Evolutionary conservation across 2,888 invertebrate species (phyloP).

Genomic region (Dryomyza anilis): DNA sequence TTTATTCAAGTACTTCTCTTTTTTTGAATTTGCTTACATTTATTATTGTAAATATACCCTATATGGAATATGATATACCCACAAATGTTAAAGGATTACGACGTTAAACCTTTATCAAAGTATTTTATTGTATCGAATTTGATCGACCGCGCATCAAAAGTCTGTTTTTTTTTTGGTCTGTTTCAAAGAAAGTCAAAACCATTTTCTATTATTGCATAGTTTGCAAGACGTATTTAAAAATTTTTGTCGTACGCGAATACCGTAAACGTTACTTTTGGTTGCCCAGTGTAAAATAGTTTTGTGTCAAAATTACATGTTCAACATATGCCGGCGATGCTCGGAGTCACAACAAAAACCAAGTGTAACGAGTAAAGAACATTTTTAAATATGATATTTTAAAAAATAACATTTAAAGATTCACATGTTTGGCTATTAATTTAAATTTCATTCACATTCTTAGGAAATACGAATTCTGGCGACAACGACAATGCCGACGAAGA

Average conservation of each 20-base stretch:
- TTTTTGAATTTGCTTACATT: no score
- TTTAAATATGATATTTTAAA: slow-evolving; percentile 4
- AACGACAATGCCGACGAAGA: neutral
- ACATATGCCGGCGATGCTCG: neutral
- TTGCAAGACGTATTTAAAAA: no score
- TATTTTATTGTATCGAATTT: no score
- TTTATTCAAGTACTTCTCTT: no score
- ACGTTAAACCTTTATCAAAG: no score
- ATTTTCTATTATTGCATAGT: no score
- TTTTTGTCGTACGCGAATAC: slow-evolving; percentile 13
- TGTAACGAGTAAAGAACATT: slow-evolving; percentile 16
- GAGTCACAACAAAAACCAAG: neutral
- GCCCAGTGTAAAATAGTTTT: slow-evolving; percentile 22
- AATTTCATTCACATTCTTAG: slow-evolving; percentile 20
- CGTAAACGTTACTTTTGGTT: slow-evolving; percentile 14
- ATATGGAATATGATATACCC: no score
- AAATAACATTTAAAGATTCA: neutral
- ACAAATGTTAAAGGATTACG: no score
- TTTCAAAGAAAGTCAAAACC: no score
- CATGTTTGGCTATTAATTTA: slow-evolving; percentile 4
- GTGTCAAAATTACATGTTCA: slow-evolving; percentile 15
- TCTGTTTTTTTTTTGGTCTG: no score
- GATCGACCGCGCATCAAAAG: no score
- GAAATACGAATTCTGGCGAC: slow-evolving; percentile 9
- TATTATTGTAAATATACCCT: no score